Percentiles rank a stretch among this genome's conserved stretches.
These are phyloP conservation scores for Microdon myrmicae DNA, from an alignment of 2,888 invertebrate genomes.

Conservation along the genomic window DNA sequence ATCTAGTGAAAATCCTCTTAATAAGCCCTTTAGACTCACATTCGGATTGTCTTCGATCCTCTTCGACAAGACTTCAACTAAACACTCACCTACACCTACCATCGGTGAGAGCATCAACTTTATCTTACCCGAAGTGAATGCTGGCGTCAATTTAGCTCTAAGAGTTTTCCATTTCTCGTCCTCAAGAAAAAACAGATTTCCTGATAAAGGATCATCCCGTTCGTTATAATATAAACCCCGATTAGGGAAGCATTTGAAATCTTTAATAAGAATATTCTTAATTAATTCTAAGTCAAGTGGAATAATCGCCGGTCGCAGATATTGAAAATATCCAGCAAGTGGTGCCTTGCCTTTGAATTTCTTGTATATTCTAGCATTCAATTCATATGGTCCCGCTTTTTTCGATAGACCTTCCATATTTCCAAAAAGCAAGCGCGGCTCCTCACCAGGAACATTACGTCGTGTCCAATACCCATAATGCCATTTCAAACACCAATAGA, in stretches of 20 bases:
- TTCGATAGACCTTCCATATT: no score
- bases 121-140: conserved; percentile 59
- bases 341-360: conserved; percentile 56
- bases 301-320: conserved; percentile 58
- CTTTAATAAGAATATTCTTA: conserved; percentile 57
- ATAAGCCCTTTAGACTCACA: conserved; percentile 64
- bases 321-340: conserved; percentile 61
- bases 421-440: no score
- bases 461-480: no score
- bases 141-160: conserved; percentile 56
- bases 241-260: conserved; percentile 60
- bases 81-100: conserved; percentile 53
- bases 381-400: no score
- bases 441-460: no score
- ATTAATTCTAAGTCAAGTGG: conserved; percentile 61
- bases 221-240: conserved; percentile 61
- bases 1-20: conserved; percentile 68
- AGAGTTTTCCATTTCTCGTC: conserved; percentile 64
- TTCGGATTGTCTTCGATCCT: conserved; percentile 26
- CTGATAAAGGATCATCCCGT: conserved; percentile 63
- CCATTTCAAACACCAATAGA: no score
- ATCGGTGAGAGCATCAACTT: conserved; percentile 57
- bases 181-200: conserved; percentile 64
- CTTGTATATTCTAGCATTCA: conserved; percentile 57
- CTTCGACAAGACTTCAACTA: conserved; percentile 52